These are phyloP conservation scores for Progne subis DNA, from an alignment of 2,113 vertebrate species.

Conservation along the genomic window DNA sequence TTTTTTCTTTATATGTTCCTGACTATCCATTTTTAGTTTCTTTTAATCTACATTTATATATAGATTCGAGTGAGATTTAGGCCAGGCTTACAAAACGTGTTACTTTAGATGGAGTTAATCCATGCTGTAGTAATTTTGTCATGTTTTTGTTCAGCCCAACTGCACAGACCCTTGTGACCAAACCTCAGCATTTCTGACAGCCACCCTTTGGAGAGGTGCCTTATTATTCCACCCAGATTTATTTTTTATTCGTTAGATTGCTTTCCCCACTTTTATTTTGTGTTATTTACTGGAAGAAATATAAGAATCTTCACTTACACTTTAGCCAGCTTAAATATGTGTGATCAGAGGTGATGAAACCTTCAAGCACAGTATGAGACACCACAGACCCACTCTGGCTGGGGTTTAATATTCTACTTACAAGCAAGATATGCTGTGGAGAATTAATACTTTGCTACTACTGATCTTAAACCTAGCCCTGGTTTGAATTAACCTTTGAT, in stretches of 20 bases:
- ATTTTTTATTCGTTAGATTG: not conserved
- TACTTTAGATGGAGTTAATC: not conserved
- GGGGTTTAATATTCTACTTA: not conserved
- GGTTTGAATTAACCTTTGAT: not conserved
- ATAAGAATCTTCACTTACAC: not conserved
- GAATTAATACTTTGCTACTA: not conserved
- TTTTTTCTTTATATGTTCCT: not conserved
- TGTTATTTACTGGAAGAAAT: not conserved
- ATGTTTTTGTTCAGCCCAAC: not conserved
- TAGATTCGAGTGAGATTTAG: not conserved
- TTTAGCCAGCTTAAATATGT: not conserved
- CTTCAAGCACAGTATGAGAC: not conserved
- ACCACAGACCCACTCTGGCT: not conserved
- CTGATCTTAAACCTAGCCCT: not conserved
- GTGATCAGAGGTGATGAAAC: not conserved
- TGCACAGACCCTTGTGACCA: not conserved
- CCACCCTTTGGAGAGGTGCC: not conserved
- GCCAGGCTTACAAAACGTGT: not conserved
- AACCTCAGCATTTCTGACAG: not conserved
- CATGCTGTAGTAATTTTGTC: rapidly evolving
- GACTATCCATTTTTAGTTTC: not conserved
- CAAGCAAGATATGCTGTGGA: not conserved
- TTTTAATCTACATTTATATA: not conserved
- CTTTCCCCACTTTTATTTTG: not conserved
- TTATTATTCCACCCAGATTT: not conserved